A percentile compares a stretch with the other conserved stretches of the same genome.
phyloP scores from a whole-genome alignment of 1,140 invertebrate species.

The silkworm (Bombyx mori) region ASM3026992v2 NC_085118.1:9697501-9698000 shows the following conservation, averaged over 20 bases:
- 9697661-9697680: constrained; percentile 87
- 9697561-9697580: constrained; percentile 93
- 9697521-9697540: constrained; percentile 94
- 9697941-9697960: constrained; percentile 70
- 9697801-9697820: constrained; percentile 78
- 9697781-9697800: constrained; percentile 86
- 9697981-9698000: constrained; percentile 84
- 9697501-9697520: constrained; percentile 92
- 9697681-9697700: constrained; percentile 95
- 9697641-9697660: constrained; percentile 91
- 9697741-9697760: constrained; percentile 92
- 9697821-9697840: constrained; percentile 82
- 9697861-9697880: constrained; percentile 89
- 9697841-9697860: constrained; percentile 87
- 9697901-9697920: constrained; percentile 84
- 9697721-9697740: constrained; percentile 91
- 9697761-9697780: constrained; percentile 79
- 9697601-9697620: constrained; percentile 86
- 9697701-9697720: constrained; percentile 86
- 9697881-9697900: constrained; percentile 82
- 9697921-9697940: constrained; percentile 86
- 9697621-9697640: constrained; percentile 82
- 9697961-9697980: constrained; percentile 78
- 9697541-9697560: constrained; percentile 90
- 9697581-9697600: constrained; percentile 89